Conservation (phyloP, 1,140 invertebrate genomes). For the Cydia pomonella region DNA sequence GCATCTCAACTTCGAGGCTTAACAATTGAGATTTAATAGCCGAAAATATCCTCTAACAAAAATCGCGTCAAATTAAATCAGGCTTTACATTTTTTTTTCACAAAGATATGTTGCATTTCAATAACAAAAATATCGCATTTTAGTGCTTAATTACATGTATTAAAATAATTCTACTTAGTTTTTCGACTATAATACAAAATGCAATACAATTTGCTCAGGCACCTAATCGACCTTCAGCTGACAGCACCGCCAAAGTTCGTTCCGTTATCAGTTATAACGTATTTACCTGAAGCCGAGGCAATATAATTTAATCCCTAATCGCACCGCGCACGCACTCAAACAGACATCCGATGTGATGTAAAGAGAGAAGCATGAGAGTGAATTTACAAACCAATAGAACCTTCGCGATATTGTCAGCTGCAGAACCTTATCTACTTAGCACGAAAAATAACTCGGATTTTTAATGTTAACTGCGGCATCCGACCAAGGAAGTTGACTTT, state of each 20-base stretch:
- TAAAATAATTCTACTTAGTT: constrained; percentile 54
- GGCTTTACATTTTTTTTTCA: constrained; percentile 31
- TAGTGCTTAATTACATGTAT: constrained; percentile 49
- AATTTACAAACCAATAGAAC: constrained; percentile 12
- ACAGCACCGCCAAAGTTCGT: constrained; percentile 10
- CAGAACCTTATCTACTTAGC: constrained; percentile 29
- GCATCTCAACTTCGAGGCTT: constrained; percentile 20
- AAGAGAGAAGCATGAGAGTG: not conserved
- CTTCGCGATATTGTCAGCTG: not conserved
- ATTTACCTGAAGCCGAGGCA: constrained; percentile 12
- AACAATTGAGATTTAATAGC: constrained; percentile 18
- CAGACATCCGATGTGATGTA: not conserved
- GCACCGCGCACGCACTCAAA: not conserved
- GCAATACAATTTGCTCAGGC: constrained; percentile 52
- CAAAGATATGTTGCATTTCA: constrained; percentile 54
- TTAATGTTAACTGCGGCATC: constrained; percentile 4
- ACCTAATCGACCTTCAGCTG: constrained; percentile 44
- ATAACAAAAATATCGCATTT: constrained; percentile 57
- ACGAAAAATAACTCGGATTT: constrained; percentile 34
- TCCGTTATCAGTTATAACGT: not conserved
- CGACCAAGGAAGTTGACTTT: not conserved
- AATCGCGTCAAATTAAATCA: constrained; percentile 8
- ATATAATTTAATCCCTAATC: not conserved
- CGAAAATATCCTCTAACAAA: constrained; percentile 27
- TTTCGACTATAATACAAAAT: constrained; percentile 52